Conservation (phyloP, 2,113 vertebrate species). For the Heterocephalus glaber region DNA sequence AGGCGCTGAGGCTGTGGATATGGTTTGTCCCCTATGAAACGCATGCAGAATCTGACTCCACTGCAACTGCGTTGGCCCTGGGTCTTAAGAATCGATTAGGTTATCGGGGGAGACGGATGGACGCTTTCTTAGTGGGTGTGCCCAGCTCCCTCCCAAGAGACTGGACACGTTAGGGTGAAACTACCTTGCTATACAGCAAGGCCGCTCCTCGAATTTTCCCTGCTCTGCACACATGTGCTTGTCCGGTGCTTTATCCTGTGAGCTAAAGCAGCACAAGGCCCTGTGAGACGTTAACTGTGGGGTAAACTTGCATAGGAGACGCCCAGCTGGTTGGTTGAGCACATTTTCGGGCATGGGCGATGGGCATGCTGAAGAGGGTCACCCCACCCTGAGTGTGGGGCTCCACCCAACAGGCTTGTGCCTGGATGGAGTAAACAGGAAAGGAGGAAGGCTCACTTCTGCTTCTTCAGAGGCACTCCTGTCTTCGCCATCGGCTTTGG, state of each 20-base stretch:
- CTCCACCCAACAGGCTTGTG: not conserved
- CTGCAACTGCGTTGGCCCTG: not conserved
- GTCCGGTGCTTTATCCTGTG: not conserved
- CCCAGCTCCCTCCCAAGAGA: not conserved
- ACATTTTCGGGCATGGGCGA: not conserved
- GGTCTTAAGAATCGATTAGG: too few species aligned
- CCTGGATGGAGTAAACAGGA: not conserved
- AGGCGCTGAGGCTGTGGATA: not conserved
- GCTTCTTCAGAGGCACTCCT: not conserved
- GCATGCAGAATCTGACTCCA: not conserved
- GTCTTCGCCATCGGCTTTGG: not conserved
- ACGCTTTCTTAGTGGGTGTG: not conserved
- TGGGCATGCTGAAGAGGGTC: not conserved
- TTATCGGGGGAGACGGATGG: too few species aligned
- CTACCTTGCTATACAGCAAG: not conserved
- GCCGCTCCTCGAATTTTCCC: not conserved
- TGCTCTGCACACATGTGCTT: not conserved
- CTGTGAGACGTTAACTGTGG: not conserved
- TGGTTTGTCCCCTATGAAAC: not conserved
- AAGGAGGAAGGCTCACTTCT: not conserved
- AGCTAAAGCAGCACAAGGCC: not conserved
- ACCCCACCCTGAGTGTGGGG: not conserved
- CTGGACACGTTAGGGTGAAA: not conserved
- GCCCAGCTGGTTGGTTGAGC: not conserved
- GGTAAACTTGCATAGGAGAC: fast-evolving